Percentiles rank a stretch among this genome's conserved stretches.
Evolutionary conservation across 1,140 invertebrate species (phyloP).

Genomic region (Antheraea mylitta): DNA sequence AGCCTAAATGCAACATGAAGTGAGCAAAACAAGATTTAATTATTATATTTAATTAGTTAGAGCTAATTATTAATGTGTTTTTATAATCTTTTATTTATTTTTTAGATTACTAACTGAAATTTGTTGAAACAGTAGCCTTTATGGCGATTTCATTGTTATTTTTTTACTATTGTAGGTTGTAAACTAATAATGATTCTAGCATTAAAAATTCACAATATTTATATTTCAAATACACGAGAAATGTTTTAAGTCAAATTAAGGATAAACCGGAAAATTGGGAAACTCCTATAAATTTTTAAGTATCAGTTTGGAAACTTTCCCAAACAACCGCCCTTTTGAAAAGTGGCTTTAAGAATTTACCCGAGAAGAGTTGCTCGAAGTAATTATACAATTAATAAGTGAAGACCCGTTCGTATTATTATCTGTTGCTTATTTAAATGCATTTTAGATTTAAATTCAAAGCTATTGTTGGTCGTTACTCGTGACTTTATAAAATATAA

Average conservation of each 20-base stretch:
- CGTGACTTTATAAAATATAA: no score
- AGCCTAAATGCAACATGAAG: no score
- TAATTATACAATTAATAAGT: background rate
- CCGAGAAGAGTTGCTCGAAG: background rate
- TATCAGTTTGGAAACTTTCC: background rate
- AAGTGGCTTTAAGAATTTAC: background rate
- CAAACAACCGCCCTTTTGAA: background rate
- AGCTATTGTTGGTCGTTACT: no score
- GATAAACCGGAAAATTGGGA: background rate
- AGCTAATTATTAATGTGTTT: no score
- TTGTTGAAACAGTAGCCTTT: no score
- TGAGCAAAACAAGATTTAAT: no score
- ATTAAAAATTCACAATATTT: background rate
- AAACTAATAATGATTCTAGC: background rate
- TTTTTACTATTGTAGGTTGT: no score
- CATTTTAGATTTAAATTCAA: no score
- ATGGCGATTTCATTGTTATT: no score
- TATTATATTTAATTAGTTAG: no score
- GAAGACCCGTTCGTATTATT: background rate
- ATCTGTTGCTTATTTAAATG: background rate
- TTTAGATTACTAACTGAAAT: no score
- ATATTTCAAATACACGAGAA: background rate
- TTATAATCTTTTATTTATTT: no score
- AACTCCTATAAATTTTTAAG: slow-evolving; percentile 3
- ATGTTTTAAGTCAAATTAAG: background rate